Evolutionary conservation across 2,797 vertebrate genomes (phyloP).

Genomic region (Lutjanus argentimaculatus): DNA sequence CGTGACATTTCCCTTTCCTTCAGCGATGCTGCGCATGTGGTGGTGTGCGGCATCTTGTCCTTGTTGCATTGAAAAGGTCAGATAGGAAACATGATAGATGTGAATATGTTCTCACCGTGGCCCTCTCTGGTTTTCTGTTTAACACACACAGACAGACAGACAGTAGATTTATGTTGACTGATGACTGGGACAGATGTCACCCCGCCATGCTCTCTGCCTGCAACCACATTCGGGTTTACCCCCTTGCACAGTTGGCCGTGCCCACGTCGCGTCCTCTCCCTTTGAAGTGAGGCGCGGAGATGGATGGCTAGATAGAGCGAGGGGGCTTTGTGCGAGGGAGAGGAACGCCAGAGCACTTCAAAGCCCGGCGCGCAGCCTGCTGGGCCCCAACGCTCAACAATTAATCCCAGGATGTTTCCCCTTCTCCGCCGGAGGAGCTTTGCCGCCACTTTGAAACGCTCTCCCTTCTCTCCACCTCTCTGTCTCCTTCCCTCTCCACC

Average conservation of each 20-base stretch:
- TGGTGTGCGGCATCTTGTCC: conserved; percentile 33
- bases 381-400: conserved; percentile 70
- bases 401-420: conserved; percentile 80
- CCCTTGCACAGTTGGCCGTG: conserved; percentile 42
- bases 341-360: conserved; percentile 76
- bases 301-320: conserved; percentile 67
- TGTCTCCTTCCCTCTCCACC: conserved; percentile 21
- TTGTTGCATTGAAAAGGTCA: conserved; percentile 60
- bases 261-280: conserved; percentile 56
- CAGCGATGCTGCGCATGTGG: conserved; percentile 5
- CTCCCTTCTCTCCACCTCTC: conserved; percentile 39
- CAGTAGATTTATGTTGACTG: conserved; percentile 41
- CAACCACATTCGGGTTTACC: conserved; percentile 36
- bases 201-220: conserved; percentile 38
- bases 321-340: conserved; percentile 61
- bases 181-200: conserved; percentile 58
- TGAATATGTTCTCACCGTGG: conserved; percentile 24
- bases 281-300: conserved; percentile 77
- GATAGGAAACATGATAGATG: conserved; percentile 45
- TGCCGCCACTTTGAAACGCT: conserved; percentile 66
- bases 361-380: conserved; percentile 74
- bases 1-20: conserved; percentile 42
- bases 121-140: conserved; percentile 10
- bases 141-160: conserved; percentile 22
- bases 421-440: conserved; percentile 62